These are phyloP conservation scores for Murina feae DNA, from an alignment of 2,113 vertebrate genomes.

Conservation along the genomic window DNA sequence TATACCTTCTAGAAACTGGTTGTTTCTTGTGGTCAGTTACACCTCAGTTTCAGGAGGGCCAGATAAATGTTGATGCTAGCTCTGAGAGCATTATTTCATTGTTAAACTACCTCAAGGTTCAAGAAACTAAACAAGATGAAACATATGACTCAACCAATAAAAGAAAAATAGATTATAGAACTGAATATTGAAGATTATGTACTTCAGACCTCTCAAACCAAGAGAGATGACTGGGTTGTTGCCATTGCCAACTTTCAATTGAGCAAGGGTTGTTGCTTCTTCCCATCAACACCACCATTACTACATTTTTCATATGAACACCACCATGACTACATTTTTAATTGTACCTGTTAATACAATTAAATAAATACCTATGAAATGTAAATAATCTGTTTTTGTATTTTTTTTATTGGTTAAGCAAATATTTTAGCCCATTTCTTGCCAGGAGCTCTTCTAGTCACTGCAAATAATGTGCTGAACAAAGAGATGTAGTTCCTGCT, in stretches of 20 bases:
- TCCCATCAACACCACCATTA: background rate
- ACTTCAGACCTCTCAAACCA: background rate
- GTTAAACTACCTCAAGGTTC: background rate
- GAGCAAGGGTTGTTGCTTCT: background rate
- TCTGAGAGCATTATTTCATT: background rate
- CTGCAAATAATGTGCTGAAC: background rate
- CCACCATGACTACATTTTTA: background rate
- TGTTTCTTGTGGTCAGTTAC: background rate
- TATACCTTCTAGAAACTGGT: background rate
- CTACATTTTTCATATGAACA: background rate
- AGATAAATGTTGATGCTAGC: background rate
- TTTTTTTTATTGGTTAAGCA: background rate
- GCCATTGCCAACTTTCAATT: background rate
- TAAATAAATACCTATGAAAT: background rate
- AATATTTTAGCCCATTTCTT: background rate
- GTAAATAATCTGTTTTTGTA: background rate
- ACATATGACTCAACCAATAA: background rate
- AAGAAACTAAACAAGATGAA: background rate
- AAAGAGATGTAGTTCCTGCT: background rate
- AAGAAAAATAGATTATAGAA: background rate
- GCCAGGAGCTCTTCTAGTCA: background rate
- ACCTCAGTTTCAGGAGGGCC: background rate
- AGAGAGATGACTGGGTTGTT: background rate
- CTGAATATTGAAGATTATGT: background rate
- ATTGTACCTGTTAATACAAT: background rate